These are phyloP conservation scores for Acanthococcus lagerstroemiae DNA, from an alignment of 2,888 invertebrate genomes.

Conservation along the genomic window DNA sequence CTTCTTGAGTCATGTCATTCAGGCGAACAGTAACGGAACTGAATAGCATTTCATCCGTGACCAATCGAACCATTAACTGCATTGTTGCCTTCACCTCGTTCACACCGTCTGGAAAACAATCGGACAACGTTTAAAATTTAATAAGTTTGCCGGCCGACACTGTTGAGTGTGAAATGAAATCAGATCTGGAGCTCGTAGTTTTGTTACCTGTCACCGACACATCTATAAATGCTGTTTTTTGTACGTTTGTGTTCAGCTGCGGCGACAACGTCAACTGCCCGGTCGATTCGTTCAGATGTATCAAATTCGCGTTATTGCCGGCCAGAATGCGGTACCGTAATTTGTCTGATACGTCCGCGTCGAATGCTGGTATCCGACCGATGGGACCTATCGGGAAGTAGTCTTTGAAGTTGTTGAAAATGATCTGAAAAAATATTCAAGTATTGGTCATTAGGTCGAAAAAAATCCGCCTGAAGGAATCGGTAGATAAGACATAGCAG, in stretches of 20 bases:
- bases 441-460: no score
- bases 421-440: no score
- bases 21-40: conserved; percentile 88
- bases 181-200: not conserved
- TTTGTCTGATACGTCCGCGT: conserved; percentile 87
- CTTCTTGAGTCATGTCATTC: conserved; percentile 85
- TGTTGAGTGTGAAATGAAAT: not conserved
- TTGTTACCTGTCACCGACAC: conserved; percentile 68
- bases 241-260: conserved; percentile 89
- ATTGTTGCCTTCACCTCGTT: conserved; percentile 89
- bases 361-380: conserved; percentile 83
- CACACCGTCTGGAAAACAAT: conserved; percentile 61
- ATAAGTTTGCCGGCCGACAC: not conserved
- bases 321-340: conserved; percentile 72
- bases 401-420: conserved; percentile 90
- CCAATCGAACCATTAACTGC: conserved; percentile 77
- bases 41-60: conserved; percentile 87
- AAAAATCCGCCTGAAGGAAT: no score
- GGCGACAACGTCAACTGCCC: conserved; percentile 77
- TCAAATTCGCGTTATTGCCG: conserved; percentile 85
- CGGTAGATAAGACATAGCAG: no score
- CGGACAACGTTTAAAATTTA: conserved; percentile 32
- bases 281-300: conserved; percentile 69
- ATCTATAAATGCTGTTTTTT: conserved; percentile 85
- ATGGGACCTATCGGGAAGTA: conserved; percentile 87